A percentile compares a stretch with the other conserved stretches of the same genome.
These are phyloP conservation scores for Agonopterix heracliana DNA, from an alignment of 2,888 invertebrate genomes.

Conservation along the genomic window DNA sequence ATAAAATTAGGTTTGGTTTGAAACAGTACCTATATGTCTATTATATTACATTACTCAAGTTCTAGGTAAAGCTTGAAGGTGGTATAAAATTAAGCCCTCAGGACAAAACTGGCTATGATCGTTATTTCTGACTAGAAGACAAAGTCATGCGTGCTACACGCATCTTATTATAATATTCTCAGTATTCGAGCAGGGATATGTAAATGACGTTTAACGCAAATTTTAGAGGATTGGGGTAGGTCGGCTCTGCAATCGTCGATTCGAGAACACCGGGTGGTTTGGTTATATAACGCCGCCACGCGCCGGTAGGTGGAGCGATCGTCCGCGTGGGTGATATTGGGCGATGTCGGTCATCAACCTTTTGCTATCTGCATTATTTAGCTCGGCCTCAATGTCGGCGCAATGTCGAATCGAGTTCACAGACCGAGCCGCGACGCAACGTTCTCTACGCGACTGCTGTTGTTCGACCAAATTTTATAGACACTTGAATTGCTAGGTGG, in stretches of 20 bases:
- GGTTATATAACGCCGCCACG: constrained; percentile 42
- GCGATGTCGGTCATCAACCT: constrained; percentile 69
- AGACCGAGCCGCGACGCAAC: constrained; percentile 56
- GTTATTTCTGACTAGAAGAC: too few relatives aligned
- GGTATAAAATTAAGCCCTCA: too few relatives aligned
- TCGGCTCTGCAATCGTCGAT: constrained; percentile 18
- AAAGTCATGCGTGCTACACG: too few relatives aligned
- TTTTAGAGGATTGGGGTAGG: constrained; percentile 41
- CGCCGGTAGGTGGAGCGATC: constrained; percentile 56
- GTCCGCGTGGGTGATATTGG: constrained; percentile 67
- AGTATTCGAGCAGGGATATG: too few relatives aligned
- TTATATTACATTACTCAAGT: too few relatives aligned
- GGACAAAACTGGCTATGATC: too few relatives aligned
- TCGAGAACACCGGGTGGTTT: constrained; percentile 18
- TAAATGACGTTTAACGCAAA: too few relatives aligned
- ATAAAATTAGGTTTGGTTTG: too few relatives aligned
- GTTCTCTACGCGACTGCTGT: constrained; percentile 51
- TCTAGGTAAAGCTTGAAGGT: too few relatives aligned
- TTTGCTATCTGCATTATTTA: constrained; percentile 72
- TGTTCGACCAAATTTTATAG: constrained; percentile 55
- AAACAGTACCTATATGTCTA: too few relatives aligned
- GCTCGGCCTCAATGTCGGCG: constrained; percentile 67
- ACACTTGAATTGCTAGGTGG: constrained; percentile 2
- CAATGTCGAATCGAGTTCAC: constrained; percentile 71
- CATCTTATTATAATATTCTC: too few relatives aligned